Evolutionary conservation across 1,140 invertebrate species (phyloP).

Genomic region (Drosophila mauritiana): DNA sequence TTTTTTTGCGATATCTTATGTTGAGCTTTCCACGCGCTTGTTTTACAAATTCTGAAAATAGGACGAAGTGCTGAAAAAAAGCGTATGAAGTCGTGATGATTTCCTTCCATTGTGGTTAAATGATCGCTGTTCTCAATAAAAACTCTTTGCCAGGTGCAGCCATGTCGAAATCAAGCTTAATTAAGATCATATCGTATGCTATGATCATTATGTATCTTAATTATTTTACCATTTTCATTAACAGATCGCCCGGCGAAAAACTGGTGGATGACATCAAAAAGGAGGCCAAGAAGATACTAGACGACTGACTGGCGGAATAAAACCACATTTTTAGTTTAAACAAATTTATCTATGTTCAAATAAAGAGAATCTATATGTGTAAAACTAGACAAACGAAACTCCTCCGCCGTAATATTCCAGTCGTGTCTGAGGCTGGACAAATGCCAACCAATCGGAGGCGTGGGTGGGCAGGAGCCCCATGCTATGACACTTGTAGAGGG

Average conservation of each 20-base stretch:
- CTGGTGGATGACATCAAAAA: slow-evolving; percentile 74
- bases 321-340: slow-evolving; percentile 29
- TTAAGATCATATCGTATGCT: no score
- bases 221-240: neutral
- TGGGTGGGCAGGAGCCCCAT: slow-evolving; percentile 99
- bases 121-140: no score
- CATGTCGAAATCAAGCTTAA: no score
- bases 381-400: slow-evolving; percentile 86
- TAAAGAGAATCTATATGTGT: slow-evolving; percentile 43
- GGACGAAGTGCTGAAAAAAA: no score
- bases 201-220: no score
- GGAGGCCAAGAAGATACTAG: slow-evolving; percentile 70
- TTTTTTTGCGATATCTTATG: neutral
- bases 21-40: neutral
- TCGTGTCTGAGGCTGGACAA: slow-evolving; percentile 95
- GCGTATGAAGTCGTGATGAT: no score
- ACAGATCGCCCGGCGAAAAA: slow-evolving; percentile 67
- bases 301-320: slow-evolving; percentile 53
- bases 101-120: no score
- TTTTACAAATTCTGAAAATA: no score
- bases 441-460: slow-evolving; percentile 99
- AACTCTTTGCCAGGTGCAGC: no score
- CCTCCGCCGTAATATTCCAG: slow-evolving; percentile 96
- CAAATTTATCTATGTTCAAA: slow-evolving; percentile 62
- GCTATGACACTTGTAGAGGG: slow-evolving; percentile 99